Evolutionary conservation across 2,797 vertebrate genomes (phyloP), one percentile per base, ranked within the genome.

Genomic region (Xyrichtys novacula): DNA sequence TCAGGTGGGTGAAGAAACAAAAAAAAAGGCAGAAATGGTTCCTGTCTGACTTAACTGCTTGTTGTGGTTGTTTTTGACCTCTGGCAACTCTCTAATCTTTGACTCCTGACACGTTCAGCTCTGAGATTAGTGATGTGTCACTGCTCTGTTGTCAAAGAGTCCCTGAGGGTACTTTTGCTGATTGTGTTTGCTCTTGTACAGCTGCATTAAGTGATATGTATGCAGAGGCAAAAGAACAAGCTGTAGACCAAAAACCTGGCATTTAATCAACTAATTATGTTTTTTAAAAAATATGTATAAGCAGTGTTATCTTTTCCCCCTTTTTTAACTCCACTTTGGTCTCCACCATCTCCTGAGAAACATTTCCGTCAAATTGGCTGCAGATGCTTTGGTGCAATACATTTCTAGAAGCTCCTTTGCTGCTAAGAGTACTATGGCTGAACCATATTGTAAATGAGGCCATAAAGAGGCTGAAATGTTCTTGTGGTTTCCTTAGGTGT

Each of bases 11-110:
- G 26, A 28, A 46, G 4, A 54, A 2, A 40, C 14, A 17, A 23
- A 0, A 34, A 7, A n/a, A 63, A 26, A 28, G 7, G 19, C 26
- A 29, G 29, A 49, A 22, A 50, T 31, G 29, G 19, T 11, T 43
- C 43, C 3, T 25, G 1, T 25, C 23, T 16, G 43, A 17, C 28
- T 34, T 23, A 11, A 34, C 28, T 15, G 40, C 52, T 26, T 14
- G 47, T 0, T 31, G 54, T 5, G 19, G 50, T n/a, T 73, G 29
- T 19, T 28, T 38, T 5, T 65, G 15, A 63, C 39, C 61, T 56
- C 9, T 54, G 4, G 2, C 55, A 26, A 43, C n/a, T 28, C 50
- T 80, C 22, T 79, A 58, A 85, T 89, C 69, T 85, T 49, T 83
- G 65, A 77, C 66, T 72, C 56, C 16, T 71, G 61, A 68, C 39